Evolutionary conservation across 2,113 vertebrate species (phyloP).

Genomic region (Polypterus senegalus): DNA sequence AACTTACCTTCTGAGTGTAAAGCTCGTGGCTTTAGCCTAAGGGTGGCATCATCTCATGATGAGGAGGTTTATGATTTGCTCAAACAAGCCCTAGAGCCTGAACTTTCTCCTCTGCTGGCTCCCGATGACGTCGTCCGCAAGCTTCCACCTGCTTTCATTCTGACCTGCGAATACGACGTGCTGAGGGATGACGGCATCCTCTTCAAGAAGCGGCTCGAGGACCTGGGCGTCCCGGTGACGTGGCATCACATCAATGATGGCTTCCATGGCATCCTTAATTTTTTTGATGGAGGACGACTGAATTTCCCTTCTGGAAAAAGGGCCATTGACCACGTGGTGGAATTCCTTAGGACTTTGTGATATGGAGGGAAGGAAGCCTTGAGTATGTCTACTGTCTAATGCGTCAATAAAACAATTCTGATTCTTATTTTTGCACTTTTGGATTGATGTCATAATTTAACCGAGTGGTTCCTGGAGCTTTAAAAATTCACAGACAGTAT

Average conservation of each 20-base stretch:
- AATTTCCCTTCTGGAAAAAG: constrained; percentile 42
- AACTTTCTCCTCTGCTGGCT: constrained; percentile 47
- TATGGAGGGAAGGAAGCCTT: not conserved
- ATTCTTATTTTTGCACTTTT: too few relatives aligned
- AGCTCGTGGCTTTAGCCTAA: constrained; percentile 25
- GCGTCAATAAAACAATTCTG: too few relatives aligned
- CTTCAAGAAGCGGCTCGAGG: constrained; percentile 65
- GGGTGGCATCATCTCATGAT: constrained; percentile 21
- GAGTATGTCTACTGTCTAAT: too few relatives aligned
- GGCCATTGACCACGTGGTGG: constrained; percentile 40
- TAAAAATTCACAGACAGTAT: too few relatives aligned
- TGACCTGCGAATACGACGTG: constrained; percentile 71
- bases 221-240: constrained; percentile 46
- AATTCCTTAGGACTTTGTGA: constrained; percentile 50
- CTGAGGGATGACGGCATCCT: constrained; percentile 61
- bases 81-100: constrained; percentile 29
- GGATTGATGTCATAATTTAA: too few relatives aligned
- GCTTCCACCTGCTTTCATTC: constrained; percentile 52
- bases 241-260: constrained; percentile 58
- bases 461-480: too few relatives aligned
- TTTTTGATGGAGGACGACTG: constrained; percentile 38
- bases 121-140: constrained; percentile 36
- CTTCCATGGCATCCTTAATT: constrained; percentile 59
- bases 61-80: constrained; percentile 36
- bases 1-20: constrained; percentile 53